Base-by-base conservation (phyloP, 2,113 vertebrate genomes). In the Seriola aureovittata region DNA sequence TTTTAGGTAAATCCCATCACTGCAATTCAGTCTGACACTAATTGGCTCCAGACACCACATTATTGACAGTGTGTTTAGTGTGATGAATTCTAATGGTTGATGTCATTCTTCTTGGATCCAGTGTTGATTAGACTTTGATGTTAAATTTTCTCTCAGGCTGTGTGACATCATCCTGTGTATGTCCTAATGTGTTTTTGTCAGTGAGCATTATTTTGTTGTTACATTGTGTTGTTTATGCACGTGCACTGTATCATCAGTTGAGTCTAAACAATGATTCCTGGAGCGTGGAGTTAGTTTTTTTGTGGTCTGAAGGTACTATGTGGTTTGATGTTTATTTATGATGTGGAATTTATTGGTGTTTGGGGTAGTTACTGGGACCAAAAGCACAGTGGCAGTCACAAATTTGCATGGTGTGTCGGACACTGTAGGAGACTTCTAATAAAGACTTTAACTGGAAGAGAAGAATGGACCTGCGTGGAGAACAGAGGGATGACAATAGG, bases 351-450 rank as follows among this genome's bases (percentile, higher is more conserved):
- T 89, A 66, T 50, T 78, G 72, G 72, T 80, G 52, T 84, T 84
- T 32, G 63, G 55, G 78, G 80, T 70, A 44, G 88, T 88, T 88
- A 86, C 66, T 21, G 77, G 82, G 78, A 87, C 84, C 77, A 90
- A 93, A 93, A 74, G 86, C 93, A 67, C 89, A 84, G 91, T 85
- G 9, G 90, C 87, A 54, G 85, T n/a, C 88, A 50, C 80, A 85
- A 65, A 92, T 91, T 92, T 91, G 87, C 91, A 90, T 91, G 89
- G 84, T 76, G 86, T 71, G 86, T 66, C 13, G 16, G 52, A 68
- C 88, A 8, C 93, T 36, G 88, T 90, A 55, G 89, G 93, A 87
- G 84, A 83, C 87, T 68, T 85, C 82, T 89, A 90, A 91, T 90
- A 91, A 89, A 91, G 85, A 89, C 85, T 80, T 80, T 71, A 58